phyloP scores from a whole-genome alignment of 2,888 invertebrate species.

The Nyleta sp. region DNA sequence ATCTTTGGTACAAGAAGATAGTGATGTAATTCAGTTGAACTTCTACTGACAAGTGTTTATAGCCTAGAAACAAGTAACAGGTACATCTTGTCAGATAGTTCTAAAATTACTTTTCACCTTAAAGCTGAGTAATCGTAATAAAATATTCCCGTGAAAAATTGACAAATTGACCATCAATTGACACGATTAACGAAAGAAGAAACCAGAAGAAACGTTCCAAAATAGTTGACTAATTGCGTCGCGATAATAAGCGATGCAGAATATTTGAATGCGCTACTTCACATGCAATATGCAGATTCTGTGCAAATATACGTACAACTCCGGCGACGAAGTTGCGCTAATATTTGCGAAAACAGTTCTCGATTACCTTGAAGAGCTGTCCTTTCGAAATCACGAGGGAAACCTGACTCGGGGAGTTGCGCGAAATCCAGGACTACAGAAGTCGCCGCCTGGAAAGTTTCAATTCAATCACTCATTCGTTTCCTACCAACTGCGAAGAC shows the following conservation, averaged over 20 bases:
- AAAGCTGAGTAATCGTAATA: no score
- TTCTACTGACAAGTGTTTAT: no score
- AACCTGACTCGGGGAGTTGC: conserved; percentile 54
- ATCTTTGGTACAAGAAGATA: no score
- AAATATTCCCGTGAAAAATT: no score
- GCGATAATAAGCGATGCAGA: conserved; percentile 53
- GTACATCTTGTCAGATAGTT: no score
- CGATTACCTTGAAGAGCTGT: conserved; percentile 66
- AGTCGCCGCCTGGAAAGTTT: conserved; percentile 63
- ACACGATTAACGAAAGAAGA: neutral
- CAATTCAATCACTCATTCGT: conserved; percentile 68
- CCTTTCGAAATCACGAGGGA: conserved; percentile 61
- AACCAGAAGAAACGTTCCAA: conserved; percentile 1
- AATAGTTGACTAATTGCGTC: conserved; percentile 35
- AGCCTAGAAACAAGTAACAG: no score
- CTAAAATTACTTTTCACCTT: no score
- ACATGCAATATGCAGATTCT: conserved; percentile 62
- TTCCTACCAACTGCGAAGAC: conserved; percentile 62
- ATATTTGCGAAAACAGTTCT: conserved; percentile 64
- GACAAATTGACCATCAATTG: no score
- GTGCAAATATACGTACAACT: conserved; percentile 63
- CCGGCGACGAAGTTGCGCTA: conserved; percentile 60
- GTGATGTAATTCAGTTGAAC: no score
- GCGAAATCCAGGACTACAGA: conserved; percentile 61
- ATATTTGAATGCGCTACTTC: conserved; percentile 56